Percentiles rank a stretch among this genome's conserved stretches.
These are phyloP conservation scores for Pogonocherus hispidulus DNA, from an alignment of 2,888 invertebrate species.

Conservation along the genomic window DNA sequence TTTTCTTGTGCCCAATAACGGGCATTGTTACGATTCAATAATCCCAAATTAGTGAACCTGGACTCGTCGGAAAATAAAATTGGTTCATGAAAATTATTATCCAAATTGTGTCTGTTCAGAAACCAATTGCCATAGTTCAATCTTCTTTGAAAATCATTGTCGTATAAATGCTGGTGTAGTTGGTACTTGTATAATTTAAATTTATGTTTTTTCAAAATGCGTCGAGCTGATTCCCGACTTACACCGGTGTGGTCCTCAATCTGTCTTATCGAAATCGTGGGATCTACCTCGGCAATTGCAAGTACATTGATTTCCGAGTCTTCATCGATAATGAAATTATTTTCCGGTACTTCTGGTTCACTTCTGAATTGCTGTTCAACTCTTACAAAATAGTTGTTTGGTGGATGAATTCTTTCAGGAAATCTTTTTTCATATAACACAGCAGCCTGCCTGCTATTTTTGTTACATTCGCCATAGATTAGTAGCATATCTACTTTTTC, in stretches of 20 bases:
- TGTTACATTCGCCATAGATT: conserved; percentile 2
- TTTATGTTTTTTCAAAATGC: not conserved
- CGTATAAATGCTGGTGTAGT: conserved; percentile 13
- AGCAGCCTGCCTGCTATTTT: not conserved
- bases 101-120: conserved; percentile 9
- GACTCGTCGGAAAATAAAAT: not conserved
- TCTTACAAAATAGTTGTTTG: not conserved
- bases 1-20: conserved; percentile 3
- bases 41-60: not conserved
- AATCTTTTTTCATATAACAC: not conserved
- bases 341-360: not conserved
- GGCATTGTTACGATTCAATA: not conserved
- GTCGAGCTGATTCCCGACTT: not conserved
- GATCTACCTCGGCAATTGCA: not conserved
- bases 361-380: not conserved
- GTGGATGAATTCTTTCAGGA: not conserved
- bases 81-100: not conserved
- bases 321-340: not conserved
- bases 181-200: conserved; percentile 11
- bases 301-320: conserved; percentile 3
- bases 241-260: not conserved
- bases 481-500: conserved; percentile 1
- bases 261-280: not conserved
- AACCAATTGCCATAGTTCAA: conserved; percentile 15
- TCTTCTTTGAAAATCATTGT: conserved; percentile 18